Conservation (phyloP, 2,888 invertebrate species). For the Microplitis deprimator region DNA sequence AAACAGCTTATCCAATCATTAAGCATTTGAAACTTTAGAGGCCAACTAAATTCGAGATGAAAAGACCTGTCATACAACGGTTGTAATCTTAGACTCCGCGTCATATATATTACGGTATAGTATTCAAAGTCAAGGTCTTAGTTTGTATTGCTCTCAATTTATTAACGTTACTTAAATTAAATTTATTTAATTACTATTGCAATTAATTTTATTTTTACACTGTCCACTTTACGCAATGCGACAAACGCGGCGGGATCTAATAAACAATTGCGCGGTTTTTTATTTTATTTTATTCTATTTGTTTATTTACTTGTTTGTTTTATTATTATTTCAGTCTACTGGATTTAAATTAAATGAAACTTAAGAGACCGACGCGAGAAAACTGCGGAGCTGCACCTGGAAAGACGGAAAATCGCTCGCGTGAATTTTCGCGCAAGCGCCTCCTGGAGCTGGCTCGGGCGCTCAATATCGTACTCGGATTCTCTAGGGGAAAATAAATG, state of each 20-base stretch:
- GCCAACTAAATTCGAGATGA: background rate
- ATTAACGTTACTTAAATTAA: background rate
- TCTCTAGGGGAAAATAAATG: constrained; percentile 15
- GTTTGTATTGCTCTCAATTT: background rate
- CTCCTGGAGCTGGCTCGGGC: constrained; percentile 41
- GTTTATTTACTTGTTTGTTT: no score
- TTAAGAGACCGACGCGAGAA: constrained; percentile 11
- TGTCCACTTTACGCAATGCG: background rate
- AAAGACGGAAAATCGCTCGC: constrained; percentile 25
- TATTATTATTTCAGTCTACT: no score
- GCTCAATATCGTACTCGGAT: constrained; percentile 52
- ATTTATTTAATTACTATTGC: background rate
- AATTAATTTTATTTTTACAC: background rate
- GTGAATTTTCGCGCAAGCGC: constrained; percentile 53
- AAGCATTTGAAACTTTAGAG: background rate
- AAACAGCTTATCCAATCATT: background rate
- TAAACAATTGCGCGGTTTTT: no score
- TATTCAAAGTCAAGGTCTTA: constrained; percentile 33
- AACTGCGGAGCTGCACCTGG: constrained; percentile 35
- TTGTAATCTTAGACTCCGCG: background rate
- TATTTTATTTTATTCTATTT: background rate
- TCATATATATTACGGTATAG: background rate
- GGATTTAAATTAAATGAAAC: background rate
- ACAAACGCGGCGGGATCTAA: background rate
- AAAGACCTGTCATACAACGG: background rate